phyloP scores from a whole-genome alignment of 2,888 invertebrate species.

The Diplazon laetatorius region DNA sequence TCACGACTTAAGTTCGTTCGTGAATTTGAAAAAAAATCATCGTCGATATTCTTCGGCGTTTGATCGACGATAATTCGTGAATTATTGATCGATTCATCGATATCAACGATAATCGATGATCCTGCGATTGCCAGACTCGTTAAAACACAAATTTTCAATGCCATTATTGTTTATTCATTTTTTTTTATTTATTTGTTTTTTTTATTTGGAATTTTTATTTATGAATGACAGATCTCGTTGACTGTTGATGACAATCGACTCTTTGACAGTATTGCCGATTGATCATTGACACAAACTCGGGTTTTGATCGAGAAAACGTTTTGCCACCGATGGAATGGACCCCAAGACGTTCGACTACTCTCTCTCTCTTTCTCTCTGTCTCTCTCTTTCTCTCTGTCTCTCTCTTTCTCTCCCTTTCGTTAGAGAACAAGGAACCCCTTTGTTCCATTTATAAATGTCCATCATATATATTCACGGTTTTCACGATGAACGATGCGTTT shows the following conservation, averaged over 20 bases:
- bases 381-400: too few relatives aligned
- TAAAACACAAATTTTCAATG: slow-evolving; percentile 24
- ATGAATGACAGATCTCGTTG: too few relatives aligned
- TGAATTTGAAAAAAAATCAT: slow-evolving; percentile 53
- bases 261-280: too few relatives aligned
- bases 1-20: slow-evolving; percentile 52
- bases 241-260: too few relatives aligned
- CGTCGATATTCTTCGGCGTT: slow-evolving; percentile 4
- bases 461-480: slow-evolving; percentile 41
- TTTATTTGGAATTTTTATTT: too few relatives aligned
- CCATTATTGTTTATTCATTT: slow-evolving; percentile 39
- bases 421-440: slow-evolving; percentile 74
- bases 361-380: too few relatives aligned
- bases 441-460: slow-evolving; percentile 74
- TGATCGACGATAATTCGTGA: neutral
- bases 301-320: too few relatives aligned
- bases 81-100: neutral
- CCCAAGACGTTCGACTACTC: too few relatives aligned
- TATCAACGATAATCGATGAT: neutral
- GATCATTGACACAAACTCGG: too few relatives aligned
- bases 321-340: too few relatives aligned
- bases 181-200: too few relatives aligned
- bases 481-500: neutral
- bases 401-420: too few relatives aligned
- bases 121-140: slow-evolving; percentile 17